Evolutionary conservation across 2,113 vertebrate species (phyloP), one percentile per base, ranked within the genome.

Genomic region (Sclerurus mexicanus): DNA sequence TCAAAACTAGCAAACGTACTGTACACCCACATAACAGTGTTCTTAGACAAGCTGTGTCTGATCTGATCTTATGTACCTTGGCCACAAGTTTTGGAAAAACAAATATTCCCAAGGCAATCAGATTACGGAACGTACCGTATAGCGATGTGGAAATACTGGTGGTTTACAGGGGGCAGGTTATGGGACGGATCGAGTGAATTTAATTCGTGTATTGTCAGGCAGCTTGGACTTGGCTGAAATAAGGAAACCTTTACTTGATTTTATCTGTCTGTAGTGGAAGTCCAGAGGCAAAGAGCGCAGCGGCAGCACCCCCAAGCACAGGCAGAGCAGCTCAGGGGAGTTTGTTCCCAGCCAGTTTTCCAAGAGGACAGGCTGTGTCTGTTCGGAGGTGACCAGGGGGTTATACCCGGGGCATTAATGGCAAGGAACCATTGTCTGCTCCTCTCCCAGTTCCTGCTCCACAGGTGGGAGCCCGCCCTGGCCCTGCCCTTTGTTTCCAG

Each of bases 41-140:
- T 96, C 95, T 95, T 82, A 88, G 79, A 96, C 95, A 96, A 96
- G 95, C 86, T 78, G 89, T 60, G 95, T 97, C 96, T 93, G 85
- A 96, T 96, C 94, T 97, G 95, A 97, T 96, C 94, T 97, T 96
- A 93, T 73, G 95, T 96, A 97, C 95, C 92, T 97, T 97, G 96
- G 97, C 96, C 93, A 85, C 95, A 91, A 62, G 76, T 90, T 96
- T 90, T 95, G 96, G 97, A 97, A 97, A 96, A 95, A 95, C 95
- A 97, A 97, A 96, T 95, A 97, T 79, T 97, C 91, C 94, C 91
- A 96, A 97, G 95, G 96, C 94, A 96, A 95, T 96, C 85, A 82
- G 93, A 94, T 95, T 94, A 91, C 72, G 85, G 94, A 87, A 80
- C 42, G 76, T 81, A 72, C 71, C 78, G 3, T 93, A 69, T 89